Evolutionary conservation across 2,888 invertebrate genomes (phyloP), one percentile per base, ranked within the genome.

Genomic region (Eristalis arbustorum): DNA sequence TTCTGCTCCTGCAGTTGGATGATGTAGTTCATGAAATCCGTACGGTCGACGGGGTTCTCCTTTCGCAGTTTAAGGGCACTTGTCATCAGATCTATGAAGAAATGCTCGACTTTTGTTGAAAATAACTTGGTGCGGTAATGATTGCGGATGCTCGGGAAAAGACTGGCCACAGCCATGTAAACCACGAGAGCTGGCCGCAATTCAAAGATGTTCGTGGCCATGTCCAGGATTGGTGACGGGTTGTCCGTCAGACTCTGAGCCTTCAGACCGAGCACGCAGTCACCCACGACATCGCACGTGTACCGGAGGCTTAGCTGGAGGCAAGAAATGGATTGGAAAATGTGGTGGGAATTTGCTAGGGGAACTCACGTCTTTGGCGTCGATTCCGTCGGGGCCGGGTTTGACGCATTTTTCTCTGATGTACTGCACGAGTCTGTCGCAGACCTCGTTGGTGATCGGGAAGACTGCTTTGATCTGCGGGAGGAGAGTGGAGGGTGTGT

Each of bases 381-480:
- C 91, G 13, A 93, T 88, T 57, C 93, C 93, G 68, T 89, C 88
- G 0, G 90, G 90, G 37, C 88, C 89, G 72, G 90, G 69, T 64
- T 85, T 89, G 49, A 88, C 89, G 0, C 90, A 88, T 13, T 91
- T 90, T 18, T 91, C 89, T 0, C 91, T 90, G 2, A 94, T 85
- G 88, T 92, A 93, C 0, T 91, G 89, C 0, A 91, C 91, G 85
- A 95, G 89, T 57, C 91, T 91, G 4, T 91, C 88, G 10, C 93
- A 91, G 4, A 94, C 93, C 25, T 93, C 91, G 18, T 91, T 90
- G 10, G 94, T 92, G 3, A 94, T 90, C 0, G 93, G 92, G 80
- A 93, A 94, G 89, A 94, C 93, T 0, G 93, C 90, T 88, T 94
- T 94, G 14, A 92, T 88, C 92, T 92, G 23, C 18, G n/a, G 49